Percentiles rank a stretch among this genome's conserved stretches.
phyloP scores from a whole-genome alignment of 2,888 invertebrate species.

The Pimpla rufipes region DNA sequence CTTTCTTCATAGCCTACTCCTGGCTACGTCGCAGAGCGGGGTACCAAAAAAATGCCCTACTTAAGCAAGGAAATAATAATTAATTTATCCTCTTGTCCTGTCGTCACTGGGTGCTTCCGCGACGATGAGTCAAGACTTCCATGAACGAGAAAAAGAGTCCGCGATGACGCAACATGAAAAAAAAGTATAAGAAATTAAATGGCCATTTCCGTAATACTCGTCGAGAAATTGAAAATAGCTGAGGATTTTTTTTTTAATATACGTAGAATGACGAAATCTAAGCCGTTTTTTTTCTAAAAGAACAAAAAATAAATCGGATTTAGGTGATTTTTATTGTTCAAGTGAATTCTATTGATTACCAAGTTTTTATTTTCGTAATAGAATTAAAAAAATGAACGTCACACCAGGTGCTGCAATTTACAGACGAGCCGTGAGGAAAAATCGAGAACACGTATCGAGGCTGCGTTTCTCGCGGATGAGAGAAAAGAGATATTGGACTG shows the following conservation, averaged over 20 bases:
- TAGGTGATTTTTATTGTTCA: too few relatives aligned
- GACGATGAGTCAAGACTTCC: constrained; percentile 6
- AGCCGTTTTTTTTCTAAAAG: too few relatives aligned
- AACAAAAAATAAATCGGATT: too few relatives aligned
- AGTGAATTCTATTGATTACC: too few relatives aligned
- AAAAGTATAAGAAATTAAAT: too few relatives aligned
- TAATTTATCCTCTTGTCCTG: constrained; percentile 47
- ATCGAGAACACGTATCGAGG: constrained; percentile 6
- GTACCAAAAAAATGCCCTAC: constrained; percentile 75
- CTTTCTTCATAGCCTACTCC: background rate
- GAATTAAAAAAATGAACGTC: background rate
- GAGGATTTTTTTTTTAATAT: too few relatives aligned
- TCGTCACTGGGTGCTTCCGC: constrained; percentile 36
- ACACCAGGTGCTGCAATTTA: background rate
- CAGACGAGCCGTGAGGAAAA: background rate
- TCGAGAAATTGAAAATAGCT: too few relatives aligned
- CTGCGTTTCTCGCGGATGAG: constrained; percentile 14
- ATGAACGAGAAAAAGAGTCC: constrained; percentile 1
- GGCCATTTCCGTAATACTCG: too few relatives aligned
- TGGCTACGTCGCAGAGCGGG: constrained; percentile 8
- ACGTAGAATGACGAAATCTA: too few relatives aligned
- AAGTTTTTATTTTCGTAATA: too few relatives aligned
- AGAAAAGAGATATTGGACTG: constrained; percentile 41
- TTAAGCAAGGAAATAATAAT: constrained; percentile 76
- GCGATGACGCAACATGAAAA: constrained; percentile 7